These are phyloP conservation scores for Urocolius indicus DNA, from an alignment of 2,113 vertebrate species.

Conservation along the genomic window DNA sequence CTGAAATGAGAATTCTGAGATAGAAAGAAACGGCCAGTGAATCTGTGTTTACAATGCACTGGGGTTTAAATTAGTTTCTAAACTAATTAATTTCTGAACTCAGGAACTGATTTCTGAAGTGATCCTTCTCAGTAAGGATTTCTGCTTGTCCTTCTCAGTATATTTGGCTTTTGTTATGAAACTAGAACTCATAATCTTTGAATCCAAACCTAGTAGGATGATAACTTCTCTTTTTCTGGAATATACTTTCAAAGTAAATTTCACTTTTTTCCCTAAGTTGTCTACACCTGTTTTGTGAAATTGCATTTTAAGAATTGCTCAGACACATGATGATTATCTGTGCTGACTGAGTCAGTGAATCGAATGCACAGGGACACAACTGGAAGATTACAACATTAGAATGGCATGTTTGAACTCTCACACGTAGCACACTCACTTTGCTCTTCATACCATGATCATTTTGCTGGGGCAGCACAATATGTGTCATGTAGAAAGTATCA, in stretches of 20 bases:
- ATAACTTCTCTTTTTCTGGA: background rate
- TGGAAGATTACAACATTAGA: background rate
- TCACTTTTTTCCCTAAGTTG: background rate
- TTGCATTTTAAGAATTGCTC: background rate
- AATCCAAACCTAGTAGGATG: background rate
- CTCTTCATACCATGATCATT: background rate
- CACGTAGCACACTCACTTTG: background rate
- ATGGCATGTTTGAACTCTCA: background rate
- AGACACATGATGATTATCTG: background rate
- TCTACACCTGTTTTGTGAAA: background rate
- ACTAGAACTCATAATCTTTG: background rate
- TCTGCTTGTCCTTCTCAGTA: background rate
- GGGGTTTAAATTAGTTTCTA: background rate
- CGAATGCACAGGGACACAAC: background rate
- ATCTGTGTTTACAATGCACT: background rate
- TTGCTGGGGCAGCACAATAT: no score
- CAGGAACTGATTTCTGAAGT: background rate
- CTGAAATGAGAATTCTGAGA: background rate
- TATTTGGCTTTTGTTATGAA: constrained; percentile 17
- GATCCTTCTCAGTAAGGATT: background rate
- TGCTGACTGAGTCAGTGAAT: background rate
- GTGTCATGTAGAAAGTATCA: background rate
- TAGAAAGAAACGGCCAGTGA: background rate
- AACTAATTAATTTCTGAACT: background rate
- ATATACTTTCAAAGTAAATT: background rate